A percentile compares a stretch with the other conserved stretches of the same genome.
Evolutionary conservation across 2,888 invertebrate genomes (phyloP).

Genomic region (Galerucella calmariensis): DNA sequence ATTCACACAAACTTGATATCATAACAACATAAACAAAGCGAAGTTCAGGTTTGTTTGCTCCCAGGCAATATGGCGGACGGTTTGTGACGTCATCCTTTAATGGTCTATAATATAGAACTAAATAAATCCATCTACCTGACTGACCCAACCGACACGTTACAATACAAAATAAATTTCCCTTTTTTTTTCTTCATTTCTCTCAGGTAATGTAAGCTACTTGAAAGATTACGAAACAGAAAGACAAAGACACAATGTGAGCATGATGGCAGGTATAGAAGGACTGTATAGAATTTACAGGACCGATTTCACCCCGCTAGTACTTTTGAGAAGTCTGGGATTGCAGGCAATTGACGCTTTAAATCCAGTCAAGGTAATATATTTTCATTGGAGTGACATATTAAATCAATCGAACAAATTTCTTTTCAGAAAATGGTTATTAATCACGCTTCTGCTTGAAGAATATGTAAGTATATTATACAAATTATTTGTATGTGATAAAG

Average conservation of each 20-base stretch:
- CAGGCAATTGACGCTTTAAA: slow-evolving; percentile 81
- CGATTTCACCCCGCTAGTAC: slow-evolving; percentile 77
- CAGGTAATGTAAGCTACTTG: slow-evolving; percentile 78
- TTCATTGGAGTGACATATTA: no score
- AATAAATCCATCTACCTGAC: no score
- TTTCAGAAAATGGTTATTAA: slow-evolving; percentile 42
- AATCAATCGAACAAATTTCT: background rate
- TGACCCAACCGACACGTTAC: no score
- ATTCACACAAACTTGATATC: no score
- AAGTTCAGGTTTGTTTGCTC: no score
- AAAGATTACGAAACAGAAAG: slow-evolving; percentile 85
- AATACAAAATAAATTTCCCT: background rate
- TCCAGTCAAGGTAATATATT: slow-evolving; percentile 74
- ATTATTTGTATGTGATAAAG: no score
- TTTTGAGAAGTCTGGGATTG: slow-evolving; percentile 84
- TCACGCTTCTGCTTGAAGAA: slow-evolving; percentile 36
- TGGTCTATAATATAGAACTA: no score
- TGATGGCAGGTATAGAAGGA: slow-evolving; percentile 87
- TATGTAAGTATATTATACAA: slow-evolving; percentile 13
- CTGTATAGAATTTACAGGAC: slow-evolving; percentile 86
- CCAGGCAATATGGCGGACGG: no score
- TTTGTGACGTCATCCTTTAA: no score
- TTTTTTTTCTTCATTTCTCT: background rate
- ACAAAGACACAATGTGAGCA: slow-evolving; percentile 89
- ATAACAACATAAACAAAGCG: no score